Conservation (phyloP, 1,140 invertebrate species). For the Pogonognathellus flavescens region DNA sequence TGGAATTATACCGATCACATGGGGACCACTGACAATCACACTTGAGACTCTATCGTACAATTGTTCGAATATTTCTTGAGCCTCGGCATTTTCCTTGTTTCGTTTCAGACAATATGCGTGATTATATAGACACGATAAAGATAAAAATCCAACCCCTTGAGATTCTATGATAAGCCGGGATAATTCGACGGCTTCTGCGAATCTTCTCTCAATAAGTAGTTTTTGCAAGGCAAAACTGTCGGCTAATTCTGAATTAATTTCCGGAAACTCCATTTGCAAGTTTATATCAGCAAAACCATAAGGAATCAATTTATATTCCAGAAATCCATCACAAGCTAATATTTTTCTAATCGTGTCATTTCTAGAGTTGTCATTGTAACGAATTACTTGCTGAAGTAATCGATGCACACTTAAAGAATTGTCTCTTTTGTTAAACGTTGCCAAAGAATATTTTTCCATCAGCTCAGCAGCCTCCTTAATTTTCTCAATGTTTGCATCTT, state of each 20-base stretch:
- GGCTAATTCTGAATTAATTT: not conserved
- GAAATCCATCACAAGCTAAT: not conserved
- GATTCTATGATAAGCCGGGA: not conserved
- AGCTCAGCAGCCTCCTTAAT: not conserved
- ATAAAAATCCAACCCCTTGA: too few relatives aligned
- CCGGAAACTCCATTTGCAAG: not conserved
- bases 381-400: not conserved
- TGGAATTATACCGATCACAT: too few relatives aligned
- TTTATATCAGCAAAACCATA: not conserved
- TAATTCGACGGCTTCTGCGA: not conserved
- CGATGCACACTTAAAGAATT: not conserved
- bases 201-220: not conserved
- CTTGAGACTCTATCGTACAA: too few relatives aligned
- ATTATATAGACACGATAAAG: not conserved
- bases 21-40: too few relatives aligned
- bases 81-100: not conserved
- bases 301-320: slow-evolving; percentile 3
- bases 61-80: too few relatives aligned
- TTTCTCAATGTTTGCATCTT: not conserved
- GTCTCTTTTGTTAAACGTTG: not conserved
- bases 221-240: not conserved
- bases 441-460: not conserved
- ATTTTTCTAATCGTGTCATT: not conserved
- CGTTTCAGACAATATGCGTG: not conserved
- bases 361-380: not conserved